Evolutionary conservation across 2,113 vertebrate species (phyloP).

Genomic region (Rhinoderma darwinii): DNA sequence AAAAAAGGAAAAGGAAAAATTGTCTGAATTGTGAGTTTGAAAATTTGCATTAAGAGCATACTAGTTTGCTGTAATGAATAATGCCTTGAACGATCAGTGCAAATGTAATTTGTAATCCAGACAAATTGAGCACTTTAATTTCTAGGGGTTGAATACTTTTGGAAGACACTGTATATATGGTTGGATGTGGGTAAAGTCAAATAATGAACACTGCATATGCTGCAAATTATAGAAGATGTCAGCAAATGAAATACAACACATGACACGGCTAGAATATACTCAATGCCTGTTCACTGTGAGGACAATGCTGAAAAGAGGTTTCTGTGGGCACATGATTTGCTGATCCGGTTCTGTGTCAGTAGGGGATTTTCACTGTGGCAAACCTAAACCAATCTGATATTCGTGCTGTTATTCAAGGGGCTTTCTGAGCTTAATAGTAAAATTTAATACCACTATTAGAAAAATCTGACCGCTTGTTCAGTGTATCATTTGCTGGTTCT

Average conservation of each 20-base stretch:
- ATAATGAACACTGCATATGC: neutral
- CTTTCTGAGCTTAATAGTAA: slow-evolving; percentile 19
- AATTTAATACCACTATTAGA: neutral
- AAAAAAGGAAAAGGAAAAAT: too few relatives aligned
- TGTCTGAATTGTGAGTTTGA: too few relatives aligned
- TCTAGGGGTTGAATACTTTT: neutral
- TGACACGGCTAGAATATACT: neutral
- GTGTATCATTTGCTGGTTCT: too few relatives aligned
- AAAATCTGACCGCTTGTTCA: too few relatives aligned
- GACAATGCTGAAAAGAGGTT: neutral
- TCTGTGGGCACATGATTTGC: neutral
- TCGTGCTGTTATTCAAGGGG: slow-evolving; percentile 33
- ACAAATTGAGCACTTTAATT: neutral
- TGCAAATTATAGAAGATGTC: neutral
- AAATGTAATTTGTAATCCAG: neutral
- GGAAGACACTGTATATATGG: neutral
- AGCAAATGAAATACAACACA: neutral
- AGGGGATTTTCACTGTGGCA: slow-evolving; percentile 44
- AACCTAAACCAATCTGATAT: neutral
- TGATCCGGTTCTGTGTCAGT: neutral
- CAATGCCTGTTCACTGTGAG: neutral
- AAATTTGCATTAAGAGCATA: too few relatives aligned
- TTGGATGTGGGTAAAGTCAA: neutral
- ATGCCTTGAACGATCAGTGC: too few relatives aligned
- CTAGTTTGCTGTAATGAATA: too few relatives aligned